Conservation (phyloP, 2,113 vertebrate species). For the Heliornis fulica region DNA sequence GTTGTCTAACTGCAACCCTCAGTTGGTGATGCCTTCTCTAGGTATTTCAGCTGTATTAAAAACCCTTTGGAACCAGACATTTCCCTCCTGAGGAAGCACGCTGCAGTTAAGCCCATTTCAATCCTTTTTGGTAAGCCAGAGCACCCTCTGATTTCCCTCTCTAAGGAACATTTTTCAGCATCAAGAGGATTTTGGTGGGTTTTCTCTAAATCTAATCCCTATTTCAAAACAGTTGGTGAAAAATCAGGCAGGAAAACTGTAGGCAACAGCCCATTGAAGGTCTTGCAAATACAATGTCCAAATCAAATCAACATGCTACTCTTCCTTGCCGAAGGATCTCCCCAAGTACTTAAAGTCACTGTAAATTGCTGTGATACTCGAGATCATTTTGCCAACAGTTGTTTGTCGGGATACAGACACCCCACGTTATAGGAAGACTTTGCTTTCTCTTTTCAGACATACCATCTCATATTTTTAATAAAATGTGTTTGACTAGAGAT, state of each 20-base stretch:
- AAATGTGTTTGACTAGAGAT: too few species aligned
- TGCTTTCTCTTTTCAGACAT: background rate
- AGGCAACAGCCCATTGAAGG: background rate
- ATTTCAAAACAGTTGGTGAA: background rate
- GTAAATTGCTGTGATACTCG: background rate
- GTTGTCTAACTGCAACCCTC: background rate
- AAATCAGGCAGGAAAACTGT: background rate
- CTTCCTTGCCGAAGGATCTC: background rate
- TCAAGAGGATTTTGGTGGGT: background rate
- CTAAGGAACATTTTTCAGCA: background rate
- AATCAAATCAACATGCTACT: background rate
- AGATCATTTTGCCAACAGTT: background rate
- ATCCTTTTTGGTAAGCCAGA: background rate
- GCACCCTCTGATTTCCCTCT: background rate
- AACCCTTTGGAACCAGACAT: background rate
- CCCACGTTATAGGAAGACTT: background rate
- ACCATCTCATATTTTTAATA: fast-evolving
- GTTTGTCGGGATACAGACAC: background rate
- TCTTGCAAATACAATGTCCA: background rate
- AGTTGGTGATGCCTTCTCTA: background rate
- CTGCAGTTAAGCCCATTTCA: background rate
- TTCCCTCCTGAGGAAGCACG: background rate
- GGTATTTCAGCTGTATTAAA: background rate
- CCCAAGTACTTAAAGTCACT: background rate
- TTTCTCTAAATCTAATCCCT: background rate